Conservation (phyloP, 2,797 vertebrate species). For the Bradypodion pumilum region DNA sequence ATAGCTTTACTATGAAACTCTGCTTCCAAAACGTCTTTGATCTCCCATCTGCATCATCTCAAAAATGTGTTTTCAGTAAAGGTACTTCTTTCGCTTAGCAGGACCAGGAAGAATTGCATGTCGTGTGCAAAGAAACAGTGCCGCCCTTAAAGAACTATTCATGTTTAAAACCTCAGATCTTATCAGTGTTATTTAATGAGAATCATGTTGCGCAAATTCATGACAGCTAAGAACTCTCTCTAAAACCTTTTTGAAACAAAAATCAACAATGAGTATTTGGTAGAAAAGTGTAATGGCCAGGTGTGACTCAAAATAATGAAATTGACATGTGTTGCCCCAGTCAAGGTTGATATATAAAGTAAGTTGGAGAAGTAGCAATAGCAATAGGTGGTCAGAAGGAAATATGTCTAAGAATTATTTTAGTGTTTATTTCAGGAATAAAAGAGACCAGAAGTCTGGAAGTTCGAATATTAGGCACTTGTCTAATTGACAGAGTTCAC, state of each 20-base stretch:
- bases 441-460: background rate
- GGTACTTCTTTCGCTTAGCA: background rate
- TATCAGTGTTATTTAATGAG: background rate
- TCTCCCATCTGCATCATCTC: background rate
- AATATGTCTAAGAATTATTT: conserved; percentile 2
- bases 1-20: background rate
- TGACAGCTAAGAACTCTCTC: background rate
- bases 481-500: background rate
- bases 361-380: background rate
- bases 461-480: background rate
- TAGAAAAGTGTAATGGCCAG: background rate
- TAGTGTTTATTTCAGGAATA: background rate
- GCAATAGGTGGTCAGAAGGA: background rate
- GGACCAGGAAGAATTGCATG: background rate
- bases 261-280: background rate
- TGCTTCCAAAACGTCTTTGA: background rate
- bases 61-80: background rate
- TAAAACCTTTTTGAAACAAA: background rate
- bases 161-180: background rate
- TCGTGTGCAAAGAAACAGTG: background rate
- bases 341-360: background rate
- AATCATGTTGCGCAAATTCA: background rate
- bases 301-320: background rate
- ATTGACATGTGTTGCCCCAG: background rate
- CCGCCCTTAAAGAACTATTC: background rate